Conservation (phyloP, 2,797 vertebrate genomes). For the Melanotaenia trifasciata region DNA sequence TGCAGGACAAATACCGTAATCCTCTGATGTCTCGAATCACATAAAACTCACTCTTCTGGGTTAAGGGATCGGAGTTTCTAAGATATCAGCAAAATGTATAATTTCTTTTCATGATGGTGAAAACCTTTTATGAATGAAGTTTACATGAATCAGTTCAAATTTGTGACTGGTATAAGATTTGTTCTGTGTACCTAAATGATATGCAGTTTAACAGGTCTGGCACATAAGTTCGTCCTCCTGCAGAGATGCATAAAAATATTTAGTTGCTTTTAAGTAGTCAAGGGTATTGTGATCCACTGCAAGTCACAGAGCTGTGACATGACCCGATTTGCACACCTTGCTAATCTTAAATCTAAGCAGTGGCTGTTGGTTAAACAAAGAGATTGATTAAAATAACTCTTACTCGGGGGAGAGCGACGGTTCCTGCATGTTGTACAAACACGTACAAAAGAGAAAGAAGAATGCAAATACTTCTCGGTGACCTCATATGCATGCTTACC, state of each 20-base stretch:
- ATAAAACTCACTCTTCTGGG: constrained; percentile 8
- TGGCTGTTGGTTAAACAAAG: neutral
- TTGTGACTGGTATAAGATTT: neutral
- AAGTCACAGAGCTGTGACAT: neutral
- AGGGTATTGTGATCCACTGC: neutral
- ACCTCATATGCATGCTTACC: neutral
- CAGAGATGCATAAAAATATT: neutral
- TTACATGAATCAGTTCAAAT: neutral
- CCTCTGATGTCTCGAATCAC: constrained; percentile 39
- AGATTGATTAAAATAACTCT: neutral
- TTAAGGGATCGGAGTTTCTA: neutral
- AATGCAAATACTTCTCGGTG: neutral
- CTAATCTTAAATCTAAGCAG: neutral
- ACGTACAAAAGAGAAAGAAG: neutral
- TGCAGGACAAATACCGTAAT: constrained; percentile 64
- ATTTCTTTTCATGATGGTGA: neutral
- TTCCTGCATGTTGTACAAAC: neutral
- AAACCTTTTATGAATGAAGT: neutral
- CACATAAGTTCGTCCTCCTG: neutral
- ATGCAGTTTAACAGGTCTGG: neutral
- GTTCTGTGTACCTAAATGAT: neutral
- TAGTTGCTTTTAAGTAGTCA: neutral
- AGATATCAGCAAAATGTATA: neutral
- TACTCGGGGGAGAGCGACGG: neutral
- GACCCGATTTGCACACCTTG: neutral